Conservation (phyloP, 2,797 vertebrate species). For the Periophthalmus magnuspinnatus region DNA sequence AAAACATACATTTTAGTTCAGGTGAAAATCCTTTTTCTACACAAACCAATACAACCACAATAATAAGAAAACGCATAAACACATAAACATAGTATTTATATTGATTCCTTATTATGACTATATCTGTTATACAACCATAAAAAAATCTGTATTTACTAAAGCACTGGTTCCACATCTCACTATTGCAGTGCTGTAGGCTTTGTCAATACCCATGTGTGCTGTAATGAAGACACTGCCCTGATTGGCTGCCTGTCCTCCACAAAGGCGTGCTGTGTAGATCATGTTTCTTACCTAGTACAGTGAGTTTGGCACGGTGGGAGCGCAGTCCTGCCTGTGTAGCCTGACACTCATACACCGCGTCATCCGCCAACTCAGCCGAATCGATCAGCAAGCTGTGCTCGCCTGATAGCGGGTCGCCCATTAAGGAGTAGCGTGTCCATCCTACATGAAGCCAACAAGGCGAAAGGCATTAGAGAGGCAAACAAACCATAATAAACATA, state of each 20-base stretch:
- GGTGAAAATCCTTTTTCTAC: background rate
- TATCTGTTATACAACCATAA: no score
- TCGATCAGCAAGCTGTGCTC: conserved; percentile 90
- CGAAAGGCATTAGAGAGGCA: conserved; percentile 64
- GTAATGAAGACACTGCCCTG: conserved; percentile 53
- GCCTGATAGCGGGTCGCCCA: conserved; percentile 82
- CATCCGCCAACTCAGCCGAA: conserved; percentile 84
- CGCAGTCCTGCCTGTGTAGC: conserved; percentile 88
- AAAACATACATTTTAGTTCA: background rate
- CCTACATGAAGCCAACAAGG: conserved; percentile 75
- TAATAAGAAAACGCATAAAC: no score
- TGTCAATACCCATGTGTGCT: conserved; percentile 26
- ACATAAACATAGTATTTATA: background rate
- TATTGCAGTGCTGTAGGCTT: background rate
- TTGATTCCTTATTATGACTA: background rate
- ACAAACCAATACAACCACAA: background rate
- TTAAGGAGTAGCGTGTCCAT: conserved; percentile 88
- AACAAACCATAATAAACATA: conserved; percentile 61
- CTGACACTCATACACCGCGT: conserved; percentile 90
- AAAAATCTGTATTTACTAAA: background rate
- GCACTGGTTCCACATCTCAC: background rate
- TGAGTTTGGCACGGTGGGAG: conserved; percentile 86
- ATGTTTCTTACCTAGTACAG: conserved; percentile 83
- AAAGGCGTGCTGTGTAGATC: conserved; percentile 55
- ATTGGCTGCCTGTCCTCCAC: conserved; percentile 48